Evolutionary conservation across 2,797 vertebrate genomes (phyloP).

Genomic region (Craterocephalus amniculus): DNA sequence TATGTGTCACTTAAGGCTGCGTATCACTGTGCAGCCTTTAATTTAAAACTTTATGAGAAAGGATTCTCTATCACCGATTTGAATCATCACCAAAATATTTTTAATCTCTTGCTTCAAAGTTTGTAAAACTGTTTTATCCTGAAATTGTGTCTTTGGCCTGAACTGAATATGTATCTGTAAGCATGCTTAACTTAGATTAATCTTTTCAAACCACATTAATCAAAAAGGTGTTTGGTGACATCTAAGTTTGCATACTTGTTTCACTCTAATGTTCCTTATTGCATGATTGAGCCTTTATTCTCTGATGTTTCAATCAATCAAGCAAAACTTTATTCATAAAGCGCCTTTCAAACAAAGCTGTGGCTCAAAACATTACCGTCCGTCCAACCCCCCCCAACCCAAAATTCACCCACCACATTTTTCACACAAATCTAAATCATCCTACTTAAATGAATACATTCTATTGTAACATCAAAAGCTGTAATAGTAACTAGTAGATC

Average conservation of each 20-base stretch:
- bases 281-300: not conserved
- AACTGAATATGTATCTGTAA: not conserved
- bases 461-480: not conserved
- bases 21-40: too few relatives aligned
- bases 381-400: too few relatives aligned
- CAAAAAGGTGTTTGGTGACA: not conserved
- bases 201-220: not conserved
- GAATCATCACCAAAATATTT: not conserved
- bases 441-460: not conserved
- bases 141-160: not conserved
- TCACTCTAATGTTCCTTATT: constrained; percentile 3
- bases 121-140: not conserved
- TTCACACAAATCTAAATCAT: not conserved
- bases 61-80: not conserved
- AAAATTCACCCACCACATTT: too few relatives aligned
- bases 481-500: constrained; percentile 1
- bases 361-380: too few relatives aligned
- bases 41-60: too few relatives aligned
- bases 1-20: too few relatives aligned
- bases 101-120: not conserved
- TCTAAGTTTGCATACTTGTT: not conserved
- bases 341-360: too few relatives aligned
- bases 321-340: too few relatives aligned
- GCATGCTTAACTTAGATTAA: not conserved
- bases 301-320: too few relatives aligned